These are phyloP conservation scores for Panthera leo DNA, from an alignment of 2,113 vertebrate genomes.

Conservation along the genomic window DNA sequence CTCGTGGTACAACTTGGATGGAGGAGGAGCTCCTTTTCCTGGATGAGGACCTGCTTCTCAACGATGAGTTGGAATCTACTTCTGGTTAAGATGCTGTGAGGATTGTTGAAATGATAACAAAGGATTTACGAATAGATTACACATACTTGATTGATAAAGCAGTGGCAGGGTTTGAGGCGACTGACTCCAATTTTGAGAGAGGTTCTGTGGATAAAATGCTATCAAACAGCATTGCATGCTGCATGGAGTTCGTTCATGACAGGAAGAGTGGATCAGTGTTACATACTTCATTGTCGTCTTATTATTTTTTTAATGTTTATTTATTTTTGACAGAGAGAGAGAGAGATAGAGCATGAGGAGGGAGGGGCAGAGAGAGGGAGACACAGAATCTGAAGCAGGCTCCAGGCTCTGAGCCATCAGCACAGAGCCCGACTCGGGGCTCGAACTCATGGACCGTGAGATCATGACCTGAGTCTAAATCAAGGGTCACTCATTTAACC, in stretches of 20 bases:
- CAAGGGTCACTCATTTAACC: too few species aligned
- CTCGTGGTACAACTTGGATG: accelerated
- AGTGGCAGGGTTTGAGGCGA: not conserved
- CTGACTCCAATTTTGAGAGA: not conserved
- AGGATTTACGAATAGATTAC: not conserved
- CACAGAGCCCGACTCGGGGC: too few species aligned
- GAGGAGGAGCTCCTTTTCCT: not conserved
- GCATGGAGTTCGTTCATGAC: not conserved
- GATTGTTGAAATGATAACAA: not conserved
- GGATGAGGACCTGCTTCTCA: not conserved
- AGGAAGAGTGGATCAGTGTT: not conserved
- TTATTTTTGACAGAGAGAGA: too few species aligned
- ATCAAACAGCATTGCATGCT: not conserved
- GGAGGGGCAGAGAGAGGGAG: too few species aligned
- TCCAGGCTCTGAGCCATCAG: too few species aligned
- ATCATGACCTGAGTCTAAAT: too few species aligned
- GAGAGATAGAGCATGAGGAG: too few species aligned
- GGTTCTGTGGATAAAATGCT: not conserved
- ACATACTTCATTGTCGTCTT: not conserved
- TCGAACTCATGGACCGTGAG: too few species aligned
- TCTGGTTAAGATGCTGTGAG: not conserved
- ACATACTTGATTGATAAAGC: not conserved
- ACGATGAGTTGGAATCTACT: not conserved
- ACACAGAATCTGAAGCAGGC: too few species aligned
- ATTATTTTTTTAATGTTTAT: too few species aligned